These are phyloP conservation scores for Calidris pygmaea DNA, from an alignment of 2,113 vertebrate genomes.

Conservation along the genomic window DNA sequence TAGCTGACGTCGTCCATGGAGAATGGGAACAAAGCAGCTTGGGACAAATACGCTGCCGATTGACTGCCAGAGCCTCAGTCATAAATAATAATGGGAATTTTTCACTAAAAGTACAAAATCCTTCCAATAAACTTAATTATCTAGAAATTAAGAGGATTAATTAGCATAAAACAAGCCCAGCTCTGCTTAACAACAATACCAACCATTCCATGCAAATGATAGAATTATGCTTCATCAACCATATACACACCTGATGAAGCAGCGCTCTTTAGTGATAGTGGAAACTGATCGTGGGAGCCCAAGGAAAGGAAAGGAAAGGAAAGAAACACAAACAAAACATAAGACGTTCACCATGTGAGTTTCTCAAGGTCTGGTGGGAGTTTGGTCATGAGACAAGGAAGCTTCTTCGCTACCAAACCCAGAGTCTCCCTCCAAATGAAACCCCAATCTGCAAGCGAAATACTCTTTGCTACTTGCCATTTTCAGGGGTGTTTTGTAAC, in stretches of 20 bases:
- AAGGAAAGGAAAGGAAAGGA: not conserved
- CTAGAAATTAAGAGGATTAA: not conserved
- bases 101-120: not conserved
- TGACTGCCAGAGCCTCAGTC: not conserved
- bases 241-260: not conserved
- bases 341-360: fast-evolving
- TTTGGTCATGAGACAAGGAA: not conserved
- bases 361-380: not conserved
- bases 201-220: not conserved
- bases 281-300: not conserved
- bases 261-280: fast-evolving
- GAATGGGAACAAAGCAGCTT: not conserved
- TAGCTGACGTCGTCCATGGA: fast-evolving
- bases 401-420: not conserved
- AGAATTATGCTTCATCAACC: not conserved
- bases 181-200: not conserved
- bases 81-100: not conserved
- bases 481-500: not conserved
- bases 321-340: not conserved
- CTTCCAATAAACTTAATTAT: not conserved
- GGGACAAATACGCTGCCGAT: fast-evolving
- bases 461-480: fast-evolving
- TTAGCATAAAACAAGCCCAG: not conserved
- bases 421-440: not conserved
- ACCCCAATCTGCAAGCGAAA: not conserved